Evolutionary conservation across 2,888 invertebrate genomes (phyloP).

Genomic region (Dynastes grantii): DNA sequence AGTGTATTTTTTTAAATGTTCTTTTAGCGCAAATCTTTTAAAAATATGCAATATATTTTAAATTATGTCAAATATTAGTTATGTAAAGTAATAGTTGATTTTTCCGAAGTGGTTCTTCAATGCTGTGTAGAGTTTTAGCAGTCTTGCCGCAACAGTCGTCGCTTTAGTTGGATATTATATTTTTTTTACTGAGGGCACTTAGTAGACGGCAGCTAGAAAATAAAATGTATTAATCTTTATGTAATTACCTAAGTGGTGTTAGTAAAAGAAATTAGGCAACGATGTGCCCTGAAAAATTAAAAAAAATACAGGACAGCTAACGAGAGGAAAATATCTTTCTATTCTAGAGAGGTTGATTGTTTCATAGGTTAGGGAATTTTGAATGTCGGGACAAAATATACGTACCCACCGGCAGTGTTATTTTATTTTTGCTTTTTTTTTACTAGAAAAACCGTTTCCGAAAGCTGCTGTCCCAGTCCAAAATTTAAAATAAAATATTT

Average conservation of each 20-base stretch:
- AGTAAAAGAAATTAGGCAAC: slow-evolving; percentile 44
- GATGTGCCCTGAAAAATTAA: slow-evolving; percentile 52
- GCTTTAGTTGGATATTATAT: slow-evolving; percentile 27
- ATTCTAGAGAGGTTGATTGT: slow-evolving; percentile 46
- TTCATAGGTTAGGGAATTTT: slow-evolving; percentile 45
- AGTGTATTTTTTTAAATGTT: slow-evolving; percentile 31
- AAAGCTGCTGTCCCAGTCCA: slow-evolving; percentile 57
- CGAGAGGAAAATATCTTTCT: slow-evolving; percentile 47
- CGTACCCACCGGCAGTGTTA: slow-evolving; percentile 47
- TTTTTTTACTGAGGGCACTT: slow-evolving; percentile 56
- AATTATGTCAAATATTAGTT: slow-evolving; percentile 27
- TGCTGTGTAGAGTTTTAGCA: slow-evolving; percentile 44
- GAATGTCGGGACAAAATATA: slow-evolving; percentile 43
- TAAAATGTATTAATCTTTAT: slow-evolving; percentile 43
- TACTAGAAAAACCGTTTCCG: slow-evolving; percentile 45
- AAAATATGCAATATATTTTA: slow-evolving; percentile 22
- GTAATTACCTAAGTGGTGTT: slow-evolving; percentile 36
- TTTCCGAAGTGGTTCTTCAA: slow-evolving; percentile 35
- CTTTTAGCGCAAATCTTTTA: slow-evolving; percentile 42
- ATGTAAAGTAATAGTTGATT: slow-evolving; percentile 25
- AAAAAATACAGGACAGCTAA: slow-evolving; percentile 55
- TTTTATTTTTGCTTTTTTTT: slow-evolving; percentile 29
- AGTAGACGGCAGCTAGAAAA: slow-evolving; percentile 68
- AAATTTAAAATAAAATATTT: slow-evolving; percentile 52
- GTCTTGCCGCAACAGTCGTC: slow-evolving; percentile 51